phyloP scores from a whole-genome alignment of 2,113 vertebrate genomes.

The Atlantisia rogersi region DNA sequence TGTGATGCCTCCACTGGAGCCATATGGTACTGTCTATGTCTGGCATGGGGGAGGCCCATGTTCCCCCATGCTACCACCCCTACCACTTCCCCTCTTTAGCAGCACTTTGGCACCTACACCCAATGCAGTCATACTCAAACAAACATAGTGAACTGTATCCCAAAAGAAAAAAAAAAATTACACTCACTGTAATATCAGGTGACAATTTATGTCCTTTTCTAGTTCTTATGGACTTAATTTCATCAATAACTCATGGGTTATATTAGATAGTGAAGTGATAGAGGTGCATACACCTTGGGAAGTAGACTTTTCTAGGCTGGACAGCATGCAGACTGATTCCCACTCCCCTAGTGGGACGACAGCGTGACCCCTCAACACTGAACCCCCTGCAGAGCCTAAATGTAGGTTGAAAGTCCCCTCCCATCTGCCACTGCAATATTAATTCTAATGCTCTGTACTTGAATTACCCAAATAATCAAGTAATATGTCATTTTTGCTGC shows the following conservation, averaged over 20 bases:
- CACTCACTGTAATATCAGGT: not conserved
- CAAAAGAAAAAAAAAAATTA: not conserved
- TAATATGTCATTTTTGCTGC: not conserved
- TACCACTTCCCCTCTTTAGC: accelerated
- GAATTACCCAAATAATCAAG: not conserved
- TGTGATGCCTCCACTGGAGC: accelerated
- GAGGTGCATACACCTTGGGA: not conserved
- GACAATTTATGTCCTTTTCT: not conserved
- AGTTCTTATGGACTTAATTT: not conserved
- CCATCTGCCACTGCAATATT: not conserved
- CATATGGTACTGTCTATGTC: not conserved
- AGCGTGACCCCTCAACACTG: not conserved
- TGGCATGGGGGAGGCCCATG: accelerated
- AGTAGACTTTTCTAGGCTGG: not conserved
- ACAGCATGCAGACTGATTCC: not conserved
- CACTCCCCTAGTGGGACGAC: not conserved
- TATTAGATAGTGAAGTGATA: not conserved
- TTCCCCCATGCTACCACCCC: accelerated
- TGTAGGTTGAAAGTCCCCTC: accelerated
- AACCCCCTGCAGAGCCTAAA: not conserved
- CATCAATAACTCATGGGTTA: not conserved
- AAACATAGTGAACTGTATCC: not conserved
- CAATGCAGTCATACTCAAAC: not conserved
- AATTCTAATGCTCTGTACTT: not conserved
- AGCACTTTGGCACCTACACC: not conserved